Base-by-base conservation (phyloP, 2,113 vertebrate species). In the Calidris pygmaea region DNA sequence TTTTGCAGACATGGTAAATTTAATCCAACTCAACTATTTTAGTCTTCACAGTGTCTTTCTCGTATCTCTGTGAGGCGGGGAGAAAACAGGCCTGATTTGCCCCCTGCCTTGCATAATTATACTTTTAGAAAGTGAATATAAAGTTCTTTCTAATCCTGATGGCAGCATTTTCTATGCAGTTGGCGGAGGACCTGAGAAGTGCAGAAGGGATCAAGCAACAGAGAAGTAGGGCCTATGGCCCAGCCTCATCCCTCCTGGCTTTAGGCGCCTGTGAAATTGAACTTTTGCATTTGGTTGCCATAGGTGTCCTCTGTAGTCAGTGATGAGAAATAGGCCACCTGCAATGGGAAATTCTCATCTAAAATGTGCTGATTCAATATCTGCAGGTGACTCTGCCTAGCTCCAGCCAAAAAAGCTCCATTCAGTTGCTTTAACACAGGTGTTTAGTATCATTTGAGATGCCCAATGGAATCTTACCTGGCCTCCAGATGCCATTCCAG, bases 21-120 rank as follows among this genome's bases (percentile, higher is more conserved):
- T 96, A 96, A 96, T 97, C 93, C 4, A 2, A 77, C 65, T 89
- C 88, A 90, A 91, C 74, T 96, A 29, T 96, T 96, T 96, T 93
- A 96, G 70, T 93, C 74, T 84, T 94, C 66, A 56, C 4, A 50
- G 70, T 92, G 5, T 90, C 71, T 95, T 96, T 86, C 58, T 87
- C 12, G 4, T 79, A 39, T 18, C 62, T 76, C 62, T 79, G 32
- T 43, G 48, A 83, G 74, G 85, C 1, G 4, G 50, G 20, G n/a
- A 87, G n/a, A 76, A 96, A 95, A 85, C 29, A 87, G 58, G 19
- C 43, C 62, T 87, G 41, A 87, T 93, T 83, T 67, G 17, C 35
- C 29, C 58, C 19, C 32, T 35, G 9, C 29, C 67, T 78, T 93
- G n/a, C 45, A 48, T 90, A 84, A 78, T 87, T 94, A 43, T 68